phyloP scores from a whole-genome alignment of 2,113 vertebrate genomes.

The Scophthalmus maximus region DNA sequence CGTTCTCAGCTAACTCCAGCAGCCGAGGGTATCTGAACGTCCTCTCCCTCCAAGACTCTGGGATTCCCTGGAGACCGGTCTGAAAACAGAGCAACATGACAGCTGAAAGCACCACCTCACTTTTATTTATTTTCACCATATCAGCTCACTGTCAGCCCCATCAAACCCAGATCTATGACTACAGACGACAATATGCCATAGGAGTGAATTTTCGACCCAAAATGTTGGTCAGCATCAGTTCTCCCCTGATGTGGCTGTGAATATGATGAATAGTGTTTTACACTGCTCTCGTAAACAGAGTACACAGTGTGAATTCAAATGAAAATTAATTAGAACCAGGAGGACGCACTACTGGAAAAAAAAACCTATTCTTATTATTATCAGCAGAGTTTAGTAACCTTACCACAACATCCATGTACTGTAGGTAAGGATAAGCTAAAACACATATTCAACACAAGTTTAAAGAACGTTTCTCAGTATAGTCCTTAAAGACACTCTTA shows the following conservation, averaged over 20 bases:
- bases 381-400: too few relatives aligned
- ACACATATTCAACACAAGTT: too few relatives aligned
- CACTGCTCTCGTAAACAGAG: background rate
- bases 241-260: background rate
- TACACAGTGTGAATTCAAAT: background rate
- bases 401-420: too few relatives aligned
- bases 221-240: too few relatives aligned
- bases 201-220: background rate
- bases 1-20: constrained; percentile 65
- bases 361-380: too few relatives aligned
- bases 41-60: constrained; percentile 77
- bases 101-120: constrained; percentile 23
- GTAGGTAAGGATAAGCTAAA: too few relatives aligned
- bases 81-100: constrained; percentile 64
- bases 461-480: too few relatives aligned
- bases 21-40: constrained; percentile 73
- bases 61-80: constrained; percentile 74
- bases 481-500: too few relatives aligned
- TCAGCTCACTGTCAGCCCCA: constrained; percentile 2
- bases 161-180: background rate
- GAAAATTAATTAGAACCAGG: background rate
- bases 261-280: background rate
- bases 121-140: background rate
- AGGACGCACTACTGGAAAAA: background rate
- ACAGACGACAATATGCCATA: background rate